These are phyloP conservation scores for Hecatera dysodea DNA, from an alignment of 2,888 invertebrate genomes.

Conservation along the genomic window DNA sequence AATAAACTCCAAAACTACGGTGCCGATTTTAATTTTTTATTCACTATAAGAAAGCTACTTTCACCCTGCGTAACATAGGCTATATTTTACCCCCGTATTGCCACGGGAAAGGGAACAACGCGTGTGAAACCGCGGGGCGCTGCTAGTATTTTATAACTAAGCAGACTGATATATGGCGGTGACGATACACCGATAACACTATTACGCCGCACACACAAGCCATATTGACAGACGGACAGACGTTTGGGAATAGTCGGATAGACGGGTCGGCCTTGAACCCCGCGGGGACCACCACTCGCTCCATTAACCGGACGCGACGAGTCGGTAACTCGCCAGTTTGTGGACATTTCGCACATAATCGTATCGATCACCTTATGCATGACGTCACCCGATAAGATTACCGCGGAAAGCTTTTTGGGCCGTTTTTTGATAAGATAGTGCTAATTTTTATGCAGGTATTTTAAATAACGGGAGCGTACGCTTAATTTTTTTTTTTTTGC, in stretches of 20 bases:
- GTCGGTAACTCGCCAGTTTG: slow-evolving; percentile 59
- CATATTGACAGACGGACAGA: slow-evolving; percentile 40
- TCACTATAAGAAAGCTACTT: too few species aligned
- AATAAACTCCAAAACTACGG: too few species aligned
- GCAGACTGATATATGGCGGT: slow-evolving; percentile 16
- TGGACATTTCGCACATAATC: slow-evolving; percentile 57
- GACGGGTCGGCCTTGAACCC: slow-evolving; percentile 71
- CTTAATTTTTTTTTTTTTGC: not conserved
- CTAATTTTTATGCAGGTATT: slow-evolving; percentile 35
- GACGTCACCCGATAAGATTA: slow-evolving; percentile 65
- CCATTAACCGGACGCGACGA: slow-evolving; percentile 62
- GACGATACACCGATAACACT: slow-evolving; percentile 34
- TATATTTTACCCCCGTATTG: too few species aligned
- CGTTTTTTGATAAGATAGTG: slow-evolving; percentile 34
- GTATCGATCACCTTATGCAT: slow-evolving; percentile 60
- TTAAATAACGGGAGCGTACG: not conserved
- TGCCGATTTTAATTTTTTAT: too few species aligned
- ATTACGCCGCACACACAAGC: slow-evolving; percentile 24
- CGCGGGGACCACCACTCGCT: slow-evolving; percentile 66
- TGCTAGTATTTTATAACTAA: not conserved
- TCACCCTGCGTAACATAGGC: too few species aligned
- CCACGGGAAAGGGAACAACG: too few species aligned
- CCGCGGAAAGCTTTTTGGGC: slow-evolving; percentile 49
- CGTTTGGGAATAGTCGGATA: slow-evolving; percentile 57
- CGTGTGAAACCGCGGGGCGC: too few species aligned